Percentiles rank a stretch among this genome's conserved stretches.
phyloP scores from a whole-genome alignment of 2,888 invertebrate species.

The Sabatieria punctata region DNA sequence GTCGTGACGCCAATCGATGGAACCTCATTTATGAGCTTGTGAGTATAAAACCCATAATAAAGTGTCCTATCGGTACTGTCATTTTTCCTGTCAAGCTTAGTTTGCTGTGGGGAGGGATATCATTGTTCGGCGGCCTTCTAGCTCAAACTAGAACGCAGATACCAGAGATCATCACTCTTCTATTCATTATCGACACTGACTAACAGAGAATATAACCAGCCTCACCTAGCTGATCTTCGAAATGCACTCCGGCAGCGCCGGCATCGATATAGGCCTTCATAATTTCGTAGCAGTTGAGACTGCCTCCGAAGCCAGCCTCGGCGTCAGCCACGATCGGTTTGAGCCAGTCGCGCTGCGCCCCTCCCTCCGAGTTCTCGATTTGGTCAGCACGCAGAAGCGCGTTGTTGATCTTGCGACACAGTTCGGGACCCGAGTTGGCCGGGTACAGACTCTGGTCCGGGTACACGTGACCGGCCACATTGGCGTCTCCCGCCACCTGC shows the following conservation, averaged over 20 bases:
- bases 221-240: not conserved
- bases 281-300: constrained; percentile 33
- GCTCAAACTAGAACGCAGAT: no score
- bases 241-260: no score
- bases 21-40: no score
- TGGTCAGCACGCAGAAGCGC: constrained; percentile 30
- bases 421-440: constrained; percentile 32
- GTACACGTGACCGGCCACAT: constrained; percentile 31
- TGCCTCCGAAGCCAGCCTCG: constrained; percentile 34
- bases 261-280: constrained; percentile 24
- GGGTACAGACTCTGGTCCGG: constrained; percentile 34
- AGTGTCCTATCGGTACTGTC: no score
- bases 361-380: constrained; percentile 12
- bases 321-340: constrained; percentile 33
- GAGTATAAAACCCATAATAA: no score
- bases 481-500: constrained; percentile 35
- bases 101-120: no score
- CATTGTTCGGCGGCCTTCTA: no score
- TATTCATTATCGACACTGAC: no score
- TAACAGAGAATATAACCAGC: not conserved
- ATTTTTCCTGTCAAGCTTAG: no score
- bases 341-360: no score
- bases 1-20: no score
- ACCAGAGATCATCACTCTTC: no score
- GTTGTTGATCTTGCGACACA: constrained; percentile 29